These are phyloP conservation scores for Gisinianus flammeolus DNA, from an alignment of 2,888 invertebrate species.

Conservation along the genomic window DNA sequence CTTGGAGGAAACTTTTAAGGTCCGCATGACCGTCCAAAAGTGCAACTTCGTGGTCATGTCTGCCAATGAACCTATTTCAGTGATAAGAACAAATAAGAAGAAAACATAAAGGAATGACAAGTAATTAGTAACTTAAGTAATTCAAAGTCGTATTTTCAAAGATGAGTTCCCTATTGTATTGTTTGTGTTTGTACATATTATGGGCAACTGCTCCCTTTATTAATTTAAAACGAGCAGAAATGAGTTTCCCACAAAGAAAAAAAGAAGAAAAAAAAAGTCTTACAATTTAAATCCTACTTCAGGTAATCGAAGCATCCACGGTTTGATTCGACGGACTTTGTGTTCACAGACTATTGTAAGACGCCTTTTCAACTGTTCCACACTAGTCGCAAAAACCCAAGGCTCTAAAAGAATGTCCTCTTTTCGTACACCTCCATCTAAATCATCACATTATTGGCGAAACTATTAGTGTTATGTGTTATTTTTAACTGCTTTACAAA, in stretches of 20 bases:
- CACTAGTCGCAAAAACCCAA: constrained; percentile 36
- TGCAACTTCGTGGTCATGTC: constrained; percentile 18
- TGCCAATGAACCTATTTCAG: constrained; percentile 18
- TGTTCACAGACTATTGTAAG: background rate
- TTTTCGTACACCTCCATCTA: constrained; percentile 39
- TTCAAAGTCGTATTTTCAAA: background rate
- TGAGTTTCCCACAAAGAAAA: too few species aligned
- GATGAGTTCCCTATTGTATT: background rate
- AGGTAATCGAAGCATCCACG: constrained; percentile 45
- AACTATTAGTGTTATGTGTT: background rate
- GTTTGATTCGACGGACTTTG: constrained; percentile 40
- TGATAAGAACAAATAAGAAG: background rate
- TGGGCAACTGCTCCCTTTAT: too few species aligned
- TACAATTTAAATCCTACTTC: constrained; percentile 30
- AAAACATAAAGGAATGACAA: background rate
- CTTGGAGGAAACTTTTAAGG: constrained; percentile 41
- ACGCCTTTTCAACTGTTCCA: constrained; percentile 20
- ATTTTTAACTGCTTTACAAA: too few species aligned
- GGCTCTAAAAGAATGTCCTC: constrained; percentile 44
- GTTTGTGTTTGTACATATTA: too few species aligned
- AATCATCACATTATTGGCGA: background rate
- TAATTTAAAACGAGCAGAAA: too few species aligned
- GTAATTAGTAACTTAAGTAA: background rate
- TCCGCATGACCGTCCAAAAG: constrained; percentile 33
- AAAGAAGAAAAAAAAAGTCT: too few species aligned